A percentile compares a stretch with the other conserved stretches of the same genome.
These are phyloP conservation scores for Heliconius hewitsoni DNA, from an alignment of 1,140 invertebrate species.

Conservation along the genomic window DNA sequence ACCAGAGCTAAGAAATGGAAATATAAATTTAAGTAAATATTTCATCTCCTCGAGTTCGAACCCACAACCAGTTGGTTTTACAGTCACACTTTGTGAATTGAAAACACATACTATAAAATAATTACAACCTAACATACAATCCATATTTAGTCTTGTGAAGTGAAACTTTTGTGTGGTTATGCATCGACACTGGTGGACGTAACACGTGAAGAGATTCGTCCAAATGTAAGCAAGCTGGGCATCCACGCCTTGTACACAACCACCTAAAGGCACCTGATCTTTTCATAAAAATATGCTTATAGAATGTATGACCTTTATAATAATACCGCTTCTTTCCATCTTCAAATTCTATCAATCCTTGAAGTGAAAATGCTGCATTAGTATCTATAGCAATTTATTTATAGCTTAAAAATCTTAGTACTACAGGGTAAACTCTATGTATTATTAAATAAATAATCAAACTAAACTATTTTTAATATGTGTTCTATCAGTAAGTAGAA, in stretches of 20 bases:
- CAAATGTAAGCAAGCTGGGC: slow-evolving; percentile 32
- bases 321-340: slow-evolving; percentile 29
- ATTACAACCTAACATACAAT: slow-evolving; percentile 22
- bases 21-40: too few species aligned
- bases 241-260: slow-evolving; percentile 29
- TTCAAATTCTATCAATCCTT: slow-evolving; percentile 32
- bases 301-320: slow-evolving; percentile 37
- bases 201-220: slow-evolving; percentile 17
- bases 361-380: not conserved
- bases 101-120: not conserved
- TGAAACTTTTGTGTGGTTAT: slow-evolving; percentile 15
- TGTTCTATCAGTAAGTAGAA: not conserved
- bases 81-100: not conserved
- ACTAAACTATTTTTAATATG: not conserved
- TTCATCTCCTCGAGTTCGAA: too few species aligned
- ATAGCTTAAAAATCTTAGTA: not conserved
- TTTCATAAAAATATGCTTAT: slow-evolving; percentile 25
- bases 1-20: too few species aligned
- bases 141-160: slow-evolving; percentile 20
- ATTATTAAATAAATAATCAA: not conserved
- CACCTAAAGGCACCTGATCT: slow-evolving; percentile 21
- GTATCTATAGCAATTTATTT: not conserved
- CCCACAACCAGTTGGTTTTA: too few species aligned
- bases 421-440: not conserved
- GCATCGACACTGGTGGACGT: not conserved